Percentiles rank a stretch among this genome's conserved stretches.
Evolutionary conservation across 2,888 invertebrate genomes (phyloP).

Genomic region (Apotomis capreana): DNA sequence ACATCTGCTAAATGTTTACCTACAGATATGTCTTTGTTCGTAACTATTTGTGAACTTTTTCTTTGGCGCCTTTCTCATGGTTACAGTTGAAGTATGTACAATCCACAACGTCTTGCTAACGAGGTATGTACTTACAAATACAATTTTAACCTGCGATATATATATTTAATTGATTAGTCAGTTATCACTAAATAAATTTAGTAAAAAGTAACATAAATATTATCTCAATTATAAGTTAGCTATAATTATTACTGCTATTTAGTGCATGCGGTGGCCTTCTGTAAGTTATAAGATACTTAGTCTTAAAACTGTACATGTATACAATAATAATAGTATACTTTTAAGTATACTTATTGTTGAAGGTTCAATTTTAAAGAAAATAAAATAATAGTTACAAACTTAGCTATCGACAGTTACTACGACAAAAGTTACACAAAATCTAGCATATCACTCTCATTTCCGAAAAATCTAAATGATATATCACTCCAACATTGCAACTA

Average conservation of each 20-base stretch:
- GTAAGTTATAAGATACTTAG: no score
- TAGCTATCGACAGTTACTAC: background rate
- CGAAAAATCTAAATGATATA: constrained; percentile 20
- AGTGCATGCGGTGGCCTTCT: no score
- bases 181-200: background rate
- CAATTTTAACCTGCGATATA: background rate
- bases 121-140: no score
- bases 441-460: background rate
- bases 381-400: background rate
- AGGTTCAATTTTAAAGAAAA: no score
- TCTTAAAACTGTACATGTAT: no score
- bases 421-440: background rate
- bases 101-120: no score
- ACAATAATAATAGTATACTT: no score
- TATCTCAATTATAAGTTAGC: no score
- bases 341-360: no score
- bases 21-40: constrained; percentile 10
- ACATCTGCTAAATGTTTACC: constrained; percentile 24
- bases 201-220: background rate
- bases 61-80: background rate
- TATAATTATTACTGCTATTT: no score
- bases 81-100: background rate
- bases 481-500: constrained; percentile 5
- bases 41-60: background rate
- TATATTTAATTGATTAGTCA: background rate